phyloP scores from a whole-genome alignment of 2,797 vertebrate genomes.

The Artibeus jamaicensis region DNA sequence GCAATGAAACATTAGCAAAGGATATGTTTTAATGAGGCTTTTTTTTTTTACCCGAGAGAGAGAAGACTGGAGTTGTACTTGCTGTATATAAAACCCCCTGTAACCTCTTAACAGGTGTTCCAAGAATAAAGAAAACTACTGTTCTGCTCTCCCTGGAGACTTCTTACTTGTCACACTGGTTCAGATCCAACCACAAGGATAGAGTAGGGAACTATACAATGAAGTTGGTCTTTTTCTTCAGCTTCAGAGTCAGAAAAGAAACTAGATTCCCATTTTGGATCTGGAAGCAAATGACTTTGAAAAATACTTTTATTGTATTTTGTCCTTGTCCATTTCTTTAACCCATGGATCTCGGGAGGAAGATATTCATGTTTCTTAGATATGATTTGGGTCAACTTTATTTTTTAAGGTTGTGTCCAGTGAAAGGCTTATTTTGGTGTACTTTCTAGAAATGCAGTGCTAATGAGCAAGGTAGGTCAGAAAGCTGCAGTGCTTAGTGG shows the following conservation, averaged over 20 bases:
- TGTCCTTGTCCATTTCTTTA: neutral
- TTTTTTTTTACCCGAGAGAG: constrained; percentile 31
- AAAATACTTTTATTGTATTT: neutral
- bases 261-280: neutral
- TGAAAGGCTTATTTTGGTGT: neutral
- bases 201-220: neutral
- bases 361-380: neutral
- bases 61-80: constrained; percentile 58
- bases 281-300: constrained; percentile 40
- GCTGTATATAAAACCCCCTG: constrained; percentile 49
- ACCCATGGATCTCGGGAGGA: neutral
- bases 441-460: constrained; percentile 22
- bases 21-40: constrained; percentile 65
- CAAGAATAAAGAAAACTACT: constrained; percentile 72
- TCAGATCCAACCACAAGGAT: constrained; percentile 7
- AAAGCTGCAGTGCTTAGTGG: neutral
- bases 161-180: neutral
- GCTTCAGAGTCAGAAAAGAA: constrained; percentile 33
- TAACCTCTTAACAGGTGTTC: constrained; percentile 74
- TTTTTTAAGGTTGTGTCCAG: neutral
- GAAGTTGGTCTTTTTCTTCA: neutral
- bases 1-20: constrained; percentile 50
- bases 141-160: constrained; percentile 56
- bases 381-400: constrained; percentile 6
- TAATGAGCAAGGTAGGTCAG: neutral